Conservation (phyloP, 2,888 invertebrate species). For the Allygus modestus region DNA sequence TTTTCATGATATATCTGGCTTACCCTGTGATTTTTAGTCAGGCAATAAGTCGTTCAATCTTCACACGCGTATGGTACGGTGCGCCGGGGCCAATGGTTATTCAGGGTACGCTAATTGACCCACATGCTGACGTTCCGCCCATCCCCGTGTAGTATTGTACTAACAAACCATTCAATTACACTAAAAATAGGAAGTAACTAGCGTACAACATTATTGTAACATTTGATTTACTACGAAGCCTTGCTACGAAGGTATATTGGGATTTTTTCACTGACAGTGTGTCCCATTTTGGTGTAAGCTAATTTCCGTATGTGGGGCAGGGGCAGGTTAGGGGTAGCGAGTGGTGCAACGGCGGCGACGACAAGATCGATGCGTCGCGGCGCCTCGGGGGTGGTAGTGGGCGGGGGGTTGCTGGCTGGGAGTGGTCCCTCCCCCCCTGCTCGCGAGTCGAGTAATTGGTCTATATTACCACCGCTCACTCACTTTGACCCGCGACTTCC, state of each 20-base stretch:
- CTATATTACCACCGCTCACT: constrained; percentile 28
- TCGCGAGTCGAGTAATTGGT: constrained; percentile 22
- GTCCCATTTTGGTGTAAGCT: background rate
- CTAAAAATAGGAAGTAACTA: no score
- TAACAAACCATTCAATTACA: no score
- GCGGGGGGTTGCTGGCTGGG: background rate
- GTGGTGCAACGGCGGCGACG: constrained; percentile 28
- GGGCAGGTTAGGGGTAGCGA: constrained; percentile 33
- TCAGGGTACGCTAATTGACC: constrained; percentile 5
- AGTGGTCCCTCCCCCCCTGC: constrained; percentile 14
- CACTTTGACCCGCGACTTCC: constrained; percentile 15
- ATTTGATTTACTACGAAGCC: no score
- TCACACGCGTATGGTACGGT: no score
- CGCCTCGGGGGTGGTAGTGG: background rate
- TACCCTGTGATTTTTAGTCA: no score
- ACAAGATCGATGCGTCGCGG: constrained; percentile 47
- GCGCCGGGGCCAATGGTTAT: background rate
- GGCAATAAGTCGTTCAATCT: no score
- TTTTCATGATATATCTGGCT: no score
- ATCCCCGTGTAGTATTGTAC: no score
- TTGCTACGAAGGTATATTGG: no score
- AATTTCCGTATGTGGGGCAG: constrained; percentile 29
- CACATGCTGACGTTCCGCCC: background rate
- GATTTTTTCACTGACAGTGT: background rate
- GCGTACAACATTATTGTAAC: no score